Conservation (phyloP, 1,140 invertebrate genomes). For the Myzus persicae region DNA sequence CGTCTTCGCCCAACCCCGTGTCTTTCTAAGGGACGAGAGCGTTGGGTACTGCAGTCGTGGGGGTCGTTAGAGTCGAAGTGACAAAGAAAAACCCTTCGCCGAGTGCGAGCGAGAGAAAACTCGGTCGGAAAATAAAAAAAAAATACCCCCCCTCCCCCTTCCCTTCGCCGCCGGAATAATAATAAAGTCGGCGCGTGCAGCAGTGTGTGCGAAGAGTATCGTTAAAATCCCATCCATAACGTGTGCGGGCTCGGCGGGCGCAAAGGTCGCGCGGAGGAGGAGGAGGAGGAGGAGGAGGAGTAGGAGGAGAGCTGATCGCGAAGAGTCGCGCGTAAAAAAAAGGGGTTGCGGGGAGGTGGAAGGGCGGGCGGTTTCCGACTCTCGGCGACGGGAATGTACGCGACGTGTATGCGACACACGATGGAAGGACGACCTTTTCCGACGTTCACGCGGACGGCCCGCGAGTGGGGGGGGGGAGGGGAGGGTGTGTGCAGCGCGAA, state of each 20-base stretch:
- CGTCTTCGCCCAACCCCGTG: too few species aligned
- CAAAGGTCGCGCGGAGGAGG: too few species aligned
- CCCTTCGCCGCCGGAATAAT: constrained; percentile 28
- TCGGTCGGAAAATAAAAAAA: not conserved
- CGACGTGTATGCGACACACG: constrained; percentile 13
- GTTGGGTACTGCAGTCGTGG: not conserved
- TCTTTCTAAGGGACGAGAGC: not conserved
- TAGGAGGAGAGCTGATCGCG: constrained; percentile 2
- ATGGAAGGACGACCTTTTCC: not conserved
- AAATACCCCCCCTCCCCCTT: not conserved
- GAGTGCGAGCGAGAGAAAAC: not conserved
- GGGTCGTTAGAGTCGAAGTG: constrained; percentile 47
- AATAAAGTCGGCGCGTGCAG: constrained; percentile 35
- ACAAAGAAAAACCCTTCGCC: not conserved
- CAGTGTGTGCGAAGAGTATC: not conserved
- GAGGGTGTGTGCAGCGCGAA: not conserved
- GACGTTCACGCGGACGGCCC: not conserved
- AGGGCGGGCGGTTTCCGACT: not conserved
- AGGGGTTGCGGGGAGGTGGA: not conserved
- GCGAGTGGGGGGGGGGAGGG: not conserved
- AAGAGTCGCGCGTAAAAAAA: constrained; percentile 16
- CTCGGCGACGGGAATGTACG: constrained; percentile 20
- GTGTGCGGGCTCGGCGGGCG: not conserved
- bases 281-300: not conserved
- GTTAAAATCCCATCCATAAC: constrained; percentile 58